Percentiles rank a stretch among this genome's conserved stretches.
phyloP scores from a whole-genome alignment of 2,888 invertebrate genomes.

The Hypomecis punctinalis region DNA sequence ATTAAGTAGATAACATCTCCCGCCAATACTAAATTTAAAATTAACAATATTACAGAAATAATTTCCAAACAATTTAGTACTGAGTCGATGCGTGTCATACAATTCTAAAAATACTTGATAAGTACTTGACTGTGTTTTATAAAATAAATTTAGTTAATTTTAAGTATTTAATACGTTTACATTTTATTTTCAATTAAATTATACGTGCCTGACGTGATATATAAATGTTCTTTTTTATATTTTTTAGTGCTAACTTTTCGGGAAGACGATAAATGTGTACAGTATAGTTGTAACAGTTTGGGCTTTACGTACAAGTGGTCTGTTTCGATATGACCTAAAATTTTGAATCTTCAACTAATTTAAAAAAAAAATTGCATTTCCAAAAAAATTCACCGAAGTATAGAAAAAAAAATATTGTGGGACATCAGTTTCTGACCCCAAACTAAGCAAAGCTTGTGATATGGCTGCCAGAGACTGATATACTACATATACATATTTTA shows the following conservation, averaged over 20 bases:
- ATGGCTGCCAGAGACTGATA: no score
- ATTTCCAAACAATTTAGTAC: constrained; percentile 1
- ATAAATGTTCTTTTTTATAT: constrained; percentile 9
- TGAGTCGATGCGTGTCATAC: constrained; percentile 23
- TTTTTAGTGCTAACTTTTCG: constrained; percentile 14
- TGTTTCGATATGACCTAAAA: constrained; percentile 3
- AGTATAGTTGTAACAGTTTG: constrained; percentile 13
- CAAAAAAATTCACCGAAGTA: no score
- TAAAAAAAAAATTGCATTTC: no score
- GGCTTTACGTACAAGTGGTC: constrained; percentile 7
- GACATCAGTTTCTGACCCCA: no score
- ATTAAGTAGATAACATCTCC: constrained; percentile 28
- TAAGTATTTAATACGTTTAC: not conserved
- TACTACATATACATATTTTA: no score
- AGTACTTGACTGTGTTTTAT: not conserved
- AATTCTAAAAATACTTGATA: constrained; percentile 5
- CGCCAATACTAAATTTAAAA: constrained; percentile 31
- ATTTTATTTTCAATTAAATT: constrained; percentile 5
- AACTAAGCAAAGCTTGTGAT: no score
- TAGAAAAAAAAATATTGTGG: no score
- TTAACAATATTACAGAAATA: constrained; percentile 13
- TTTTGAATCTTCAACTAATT: not conserved
- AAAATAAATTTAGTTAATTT: not conserved
- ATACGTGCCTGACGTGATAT: constrained; percentile 5
- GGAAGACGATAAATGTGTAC: constrained; percentile 17